phyloP scores from a whole-genome alignment of 1,140 invertebrate species.

The Pomphorhynchus laevis region DNA sequence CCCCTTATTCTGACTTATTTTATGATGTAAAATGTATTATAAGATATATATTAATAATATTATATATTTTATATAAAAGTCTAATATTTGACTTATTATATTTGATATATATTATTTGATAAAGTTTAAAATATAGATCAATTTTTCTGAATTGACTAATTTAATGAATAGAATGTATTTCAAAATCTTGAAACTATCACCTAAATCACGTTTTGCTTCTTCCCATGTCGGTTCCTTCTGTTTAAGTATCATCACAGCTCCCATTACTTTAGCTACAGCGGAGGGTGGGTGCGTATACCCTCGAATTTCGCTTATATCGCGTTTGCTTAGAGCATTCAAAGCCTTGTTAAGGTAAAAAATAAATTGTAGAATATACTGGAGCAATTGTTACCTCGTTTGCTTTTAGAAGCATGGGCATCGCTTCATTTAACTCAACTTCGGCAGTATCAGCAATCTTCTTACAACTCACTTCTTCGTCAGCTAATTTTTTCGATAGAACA shows the following conservation, averaged over 20 bases:
- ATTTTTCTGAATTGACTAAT: not conserved
- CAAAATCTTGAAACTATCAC: conserved; percentile 29
- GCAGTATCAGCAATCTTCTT: conserved; percentile 38
- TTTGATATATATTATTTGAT: not conserved
- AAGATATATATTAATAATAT: too few species aligned
- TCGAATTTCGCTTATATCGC: conserved; percentile 47
- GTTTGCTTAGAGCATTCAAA: conserved; percentile 42
- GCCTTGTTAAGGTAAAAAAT: conserved; percentile 23
- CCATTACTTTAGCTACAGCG: conserved; percentile 49
- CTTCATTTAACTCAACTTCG: conserved; percentile 36
- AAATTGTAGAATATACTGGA: too few species aligned
- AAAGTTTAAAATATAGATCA: not conserved
- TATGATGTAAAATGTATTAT: too few species aligned
- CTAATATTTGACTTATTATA: not conserved
- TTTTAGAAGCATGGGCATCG: conserved; percentile 44
- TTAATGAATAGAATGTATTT: not conserved
- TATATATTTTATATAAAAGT: not conserved
- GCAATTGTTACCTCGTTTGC: conserved; percentile 30
- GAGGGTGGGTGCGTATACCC: conserved; percentile 41
- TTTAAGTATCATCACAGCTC: conserved; percentile 45
- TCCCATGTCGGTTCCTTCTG: conserved; percentile 39
- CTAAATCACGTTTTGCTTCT: conserved; percentile 42
- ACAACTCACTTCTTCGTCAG: conserved; percentile 37
- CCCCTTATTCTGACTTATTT: too few species aligned
- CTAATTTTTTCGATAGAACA: conserved; percentile 30